phyloP scores from a whole-genome alignment of 2,113 vertebrate species.

The Tupaia tana region DNA sequence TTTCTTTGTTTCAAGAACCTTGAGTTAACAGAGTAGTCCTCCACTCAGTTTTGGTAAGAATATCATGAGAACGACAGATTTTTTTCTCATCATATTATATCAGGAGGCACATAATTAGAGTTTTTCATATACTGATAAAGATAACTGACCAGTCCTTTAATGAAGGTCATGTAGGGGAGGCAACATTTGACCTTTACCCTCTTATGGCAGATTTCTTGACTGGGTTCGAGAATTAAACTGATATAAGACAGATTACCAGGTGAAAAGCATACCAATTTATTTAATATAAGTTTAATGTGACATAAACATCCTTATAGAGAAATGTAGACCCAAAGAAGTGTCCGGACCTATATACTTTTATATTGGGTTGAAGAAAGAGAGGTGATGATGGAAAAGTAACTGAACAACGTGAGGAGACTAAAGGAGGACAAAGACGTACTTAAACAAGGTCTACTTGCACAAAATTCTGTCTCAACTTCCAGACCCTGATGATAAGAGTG shows the following conservation, averaged over 20 bases:
- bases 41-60: neutral
- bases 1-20: neutral
- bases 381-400: neutral
- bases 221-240: neutral
- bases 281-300: neutral
- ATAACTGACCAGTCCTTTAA: neutral
- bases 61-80: neutral
- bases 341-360: neutral
- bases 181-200: neutral
- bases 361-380: neutral
- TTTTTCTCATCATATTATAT: neutral
- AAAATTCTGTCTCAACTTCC: neutral
- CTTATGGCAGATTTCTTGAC: neutral
- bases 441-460: neutral
- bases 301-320: neutral
- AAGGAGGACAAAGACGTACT: neutral
- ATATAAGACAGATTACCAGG: neutral
- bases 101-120: neutral
- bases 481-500: neutral
- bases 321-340: neutral
- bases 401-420: neutral
- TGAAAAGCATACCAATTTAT: neutral
- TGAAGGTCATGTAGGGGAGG: neutral
- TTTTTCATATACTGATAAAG: neutral
- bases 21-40: neutral